Base-by-base conservation (phyloP, 2,797 vertebrate species). In the Oryzias sinensis region DNA sequence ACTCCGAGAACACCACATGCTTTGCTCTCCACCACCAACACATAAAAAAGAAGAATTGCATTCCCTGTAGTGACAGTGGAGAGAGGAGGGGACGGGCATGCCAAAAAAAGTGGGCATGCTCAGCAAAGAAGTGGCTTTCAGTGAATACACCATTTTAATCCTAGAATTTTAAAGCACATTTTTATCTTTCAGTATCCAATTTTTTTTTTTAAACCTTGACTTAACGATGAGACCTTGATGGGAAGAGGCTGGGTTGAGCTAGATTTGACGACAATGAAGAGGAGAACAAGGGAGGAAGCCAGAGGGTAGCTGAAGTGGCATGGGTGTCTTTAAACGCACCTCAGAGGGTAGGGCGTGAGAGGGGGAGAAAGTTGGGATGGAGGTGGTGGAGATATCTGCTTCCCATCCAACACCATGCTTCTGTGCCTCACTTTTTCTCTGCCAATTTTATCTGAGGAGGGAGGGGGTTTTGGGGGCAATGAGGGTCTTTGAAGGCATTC, bases 241-340 rank as follows among this genome's bases (percentile, higher is more conserved):
- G 33, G 16, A 54, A 59, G 53, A 62, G 69, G 66, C 65, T 27
- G 68, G 27, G 70, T 72, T 74, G 63, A 54, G 75, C 57, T 71
- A 61, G 70, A 74, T 41, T 70, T 61, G 56, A 72, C 72, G 52
- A 55, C 53, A 25, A 62, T 49, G 50, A 70, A 24, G 51, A 53
- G 17, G 41, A 52, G 49, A 56, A 55, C 15, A 54, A 59, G 53
- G 51, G 67, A 51, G 47, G 43, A 44, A 63, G 74, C 64, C 74
- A 56, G 54, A 51, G 74, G 52, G 56, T 72, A 72, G 62, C 59
- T 63, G 54, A 27, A 62, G 68, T 79, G 71, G 82, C 77, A 84
- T 66, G 72, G 75, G 72, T 55, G 70, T 71, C 79, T 87, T 87
- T 87, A 85, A 87, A 88, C 78, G 79, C 73, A 72, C 58, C 75